These are phyloP conservation scores for Eurystomus gularis DNA, from an alignment of 2,113 vertebrate genomes.

Conservation along the genomic window DNA sequence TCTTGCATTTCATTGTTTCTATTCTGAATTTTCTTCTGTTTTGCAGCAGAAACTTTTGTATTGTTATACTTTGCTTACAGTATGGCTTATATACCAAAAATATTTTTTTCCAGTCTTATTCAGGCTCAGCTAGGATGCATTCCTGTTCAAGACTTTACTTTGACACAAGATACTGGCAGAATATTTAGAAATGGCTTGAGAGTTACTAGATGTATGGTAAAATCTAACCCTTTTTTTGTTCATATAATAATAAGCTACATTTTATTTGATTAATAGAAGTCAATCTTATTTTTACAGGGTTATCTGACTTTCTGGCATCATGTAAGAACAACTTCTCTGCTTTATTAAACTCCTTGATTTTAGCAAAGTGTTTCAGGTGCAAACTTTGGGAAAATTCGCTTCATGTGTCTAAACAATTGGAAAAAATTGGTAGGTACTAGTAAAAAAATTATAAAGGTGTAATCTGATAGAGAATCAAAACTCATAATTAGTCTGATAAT, in stretches of 20 bases:
- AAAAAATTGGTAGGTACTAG: constrained; percentile 89
- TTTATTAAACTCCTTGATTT: constrained; percentile 85
- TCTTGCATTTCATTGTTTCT: background rate
- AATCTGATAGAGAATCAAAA: background rate
- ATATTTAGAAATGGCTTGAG: constrained; percentile 93
- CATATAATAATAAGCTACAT: background rate
- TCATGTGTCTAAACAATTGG: constrained; percentile 91
- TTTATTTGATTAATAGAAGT: constrained; percentile 11
- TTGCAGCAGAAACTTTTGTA: background rate
- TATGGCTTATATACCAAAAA: background rate
- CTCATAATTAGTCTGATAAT: constrained; percentile 9
- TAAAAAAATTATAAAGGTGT: background rate
- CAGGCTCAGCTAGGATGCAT: constrained; percentile 95
- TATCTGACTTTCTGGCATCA: constrained; percentile 88
- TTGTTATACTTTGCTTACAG: background rate
- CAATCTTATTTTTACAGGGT: constrained; percentile 76
- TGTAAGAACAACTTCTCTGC: constrained; percentile 80
- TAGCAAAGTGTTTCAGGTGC: constrained; percentile 94
- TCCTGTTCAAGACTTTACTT: constrained; percentile 91
- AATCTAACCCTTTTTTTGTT: background rate
- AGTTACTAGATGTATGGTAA: constrained; percentile 90
- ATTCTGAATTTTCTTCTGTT: background rate
- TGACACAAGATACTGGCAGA: constrained; percentile 90
- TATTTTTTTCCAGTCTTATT: constrained; percentile 83
- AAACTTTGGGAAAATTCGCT: constrained; percentile 95